Percentiles rank a stretch among this genome's conserved stretches.
These are phyloP conservation scores for Equus quagga DNA, from an alignment of 2,113 vertebrate genomes.

Conservation along the genomic window DNA sequence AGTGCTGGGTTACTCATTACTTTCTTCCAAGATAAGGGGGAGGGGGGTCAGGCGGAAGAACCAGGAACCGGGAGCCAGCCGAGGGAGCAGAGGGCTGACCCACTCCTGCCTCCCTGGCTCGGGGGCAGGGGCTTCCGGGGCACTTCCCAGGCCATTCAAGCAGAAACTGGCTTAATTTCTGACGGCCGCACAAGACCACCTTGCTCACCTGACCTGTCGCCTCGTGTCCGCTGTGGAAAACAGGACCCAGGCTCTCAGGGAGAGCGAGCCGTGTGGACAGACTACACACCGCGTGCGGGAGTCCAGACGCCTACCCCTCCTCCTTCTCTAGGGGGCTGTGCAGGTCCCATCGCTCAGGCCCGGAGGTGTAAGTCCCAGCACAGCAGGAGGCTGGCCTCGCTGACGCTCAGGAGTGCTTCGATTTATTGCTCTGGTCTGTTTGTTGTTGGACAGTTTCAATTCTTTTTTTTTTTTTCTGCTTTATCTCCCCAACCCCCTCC, in stretches of 20 bases:
- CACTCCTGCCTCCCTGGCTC: fast-evolving
- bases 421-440: too few relatives aligned
- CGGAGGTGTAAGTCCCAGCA: fast-evolving
- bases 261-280: fast-evolving
- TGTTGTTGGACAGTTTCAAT: fast-evolving
- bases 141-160: fast-evolving
- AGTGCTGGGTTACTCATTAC: not conserved
- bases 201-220: fast-evolving
- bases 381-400: not conserved
- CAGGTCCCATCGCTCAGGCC: fast-evolving
- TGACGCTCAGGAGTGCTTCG: fast-evolving
- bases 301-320: fast-evolving
- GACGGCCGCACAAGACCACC: fast-evolving
- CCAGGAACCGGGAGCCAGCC: not conserved
- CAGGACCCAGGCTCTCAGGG: fast-evolving
- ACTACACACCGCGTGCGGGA: too few relatives aligned
- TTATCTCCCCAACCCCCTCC: too few relatives aligned
- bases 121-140: not conserved
- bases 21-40: not conserved
- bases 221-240: fast-evolving
- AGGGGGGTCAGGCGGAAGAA: not conserved
- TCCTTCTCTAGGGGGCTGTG: not conserved
- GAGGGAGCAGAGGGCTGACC: fast-evolving
- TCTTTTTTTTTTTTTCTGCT: too few relatives aligned
- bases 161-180: not conserved